A percentile compares a stretch with the other conserved stretches of the same genome.
phyloP scores from a whole-genome alignment of 2,113 vertebrate species.

The Actinemys pallida region DNA sequence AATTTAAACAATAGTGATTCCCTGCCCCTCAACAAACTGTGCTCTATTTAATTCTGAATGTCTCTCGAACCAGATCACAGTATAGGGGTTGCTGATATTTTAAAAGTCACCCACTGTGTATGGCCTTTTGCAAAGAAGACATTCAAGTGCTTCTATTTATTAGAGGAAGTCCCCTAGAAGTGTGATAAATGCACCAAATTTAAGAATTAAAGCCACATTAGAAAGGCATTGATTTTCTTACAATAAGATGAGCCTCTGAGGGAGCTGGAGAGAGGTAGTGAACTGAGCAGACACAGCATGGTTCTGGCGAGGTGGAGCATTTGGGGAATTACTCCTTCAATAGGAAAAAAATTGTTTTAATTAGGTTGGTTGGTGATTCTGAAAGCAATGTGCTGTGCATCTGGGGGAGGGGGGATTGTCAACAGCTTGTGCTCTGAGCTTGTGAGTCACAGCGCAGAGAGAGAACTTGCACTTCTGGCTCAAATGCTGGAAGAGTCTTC shows the following conservation, averaged over 20 bases:
- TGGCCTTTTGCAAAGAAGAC: neutral
- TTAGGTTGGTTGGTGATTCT: slow-evolving; percentile 76
- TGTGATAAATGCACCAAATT: slow-evolving; percentile 22
- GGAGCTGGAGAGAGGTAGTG: slow-evolving; percentile 45
- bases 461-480: slow-evolving; percentile 11
- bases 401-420: slow-evolving; percentile 41
- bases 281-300: slow-evolving; percentile 50
- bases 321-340: slow-evolving; percentile 70
- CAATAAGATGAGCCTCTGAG: slow-evolving; percentile 53
- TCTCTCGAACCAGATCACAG: neutral
- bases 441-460: slow-evolving; percentile 25
- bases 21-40: neutral
- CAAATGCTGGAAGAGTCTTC: slow-evolving; percentile 9
- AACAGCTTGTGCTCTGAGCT: slow-evolving; percentile 51
- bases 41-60: neutral
- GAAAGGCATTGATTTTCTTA: slow-evolving; percentile 51
- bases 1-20: neutral
- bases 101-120: neutral
- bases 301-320: slow-evolving; percentile 41
- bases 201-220: slow-evolving; percentile 56
- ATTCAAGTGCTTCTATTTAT: neutral
- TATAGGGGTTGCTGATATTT: neutral
- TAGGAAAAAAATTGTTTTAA: slow-evolving; percentile 75
- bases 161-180: neutral
- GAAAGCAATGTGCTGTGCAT: slow-evolving; percentile 67